Conservation (phyloP, 2,888 invertebrate genomes). For the Hypselothyrea guttata region DNA sequence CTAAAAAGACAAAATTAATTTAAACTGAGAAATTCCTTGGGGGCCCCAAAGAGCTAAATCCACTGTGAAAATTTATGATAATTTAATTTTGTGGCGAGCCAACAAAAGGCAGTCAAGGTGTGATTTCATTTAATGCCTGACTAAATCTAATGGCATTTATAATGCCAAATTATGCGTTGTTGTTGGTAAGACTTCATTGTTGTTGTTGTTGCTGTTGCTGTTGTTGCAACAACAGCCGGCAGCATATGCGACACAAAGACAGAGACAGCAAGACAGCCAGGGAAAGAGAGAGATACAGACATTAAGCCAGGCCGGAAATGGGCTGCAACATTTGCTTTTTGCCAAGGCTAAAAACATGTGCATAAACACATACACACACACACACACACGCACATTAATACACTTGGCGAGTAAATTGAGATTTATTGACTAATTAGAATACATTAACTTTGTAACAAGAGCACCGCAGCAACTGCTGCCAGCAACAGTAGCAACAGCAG, state of each 20-base stretch:
- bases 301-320: conserved; percentile 7
- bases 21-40: conserved; percentile 4
- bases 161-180: conserved; percentile 36
- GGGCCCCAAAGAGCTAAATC: conserved; percentile 5
- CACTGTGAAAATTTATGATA: conserved; percentile 31
- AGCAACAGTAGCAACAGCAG: conserved; percentile 8
- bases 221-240: conserved; percentile 24
- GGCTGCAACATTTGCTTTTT: conserved; percentile 39
- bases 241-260: conserved; percentile 20
- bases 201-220: conserved; percentile 15
- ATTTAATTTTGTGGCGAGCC: conserved; percentile 44
- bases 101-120: conserved; percentile 53
- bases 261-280: conserved; percentile 8
- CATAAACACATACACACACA: conserved; percentile 16
- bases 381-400: conserved; percentile 7
- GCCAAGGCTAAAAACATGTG: conserved; percentile 30
- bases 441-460: conserved; percentile 76
- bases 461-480: conserved; percentile 32
- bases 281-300: neutral
- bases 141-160: conserved; percentile 53
- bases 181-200: conserved; percentile 11
- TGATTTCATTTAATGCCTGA: conserved; percentile 64
- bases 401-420: conserved; percentile 76
- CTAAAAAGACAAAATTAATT: neutral
- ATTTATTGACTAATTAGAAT: conserved; percentile 82